Evolutionary conservation across 2,797 vertebrate genomes (phyloP).

Genomic region (Ctenochaetus hawaiiensis): DNA sequence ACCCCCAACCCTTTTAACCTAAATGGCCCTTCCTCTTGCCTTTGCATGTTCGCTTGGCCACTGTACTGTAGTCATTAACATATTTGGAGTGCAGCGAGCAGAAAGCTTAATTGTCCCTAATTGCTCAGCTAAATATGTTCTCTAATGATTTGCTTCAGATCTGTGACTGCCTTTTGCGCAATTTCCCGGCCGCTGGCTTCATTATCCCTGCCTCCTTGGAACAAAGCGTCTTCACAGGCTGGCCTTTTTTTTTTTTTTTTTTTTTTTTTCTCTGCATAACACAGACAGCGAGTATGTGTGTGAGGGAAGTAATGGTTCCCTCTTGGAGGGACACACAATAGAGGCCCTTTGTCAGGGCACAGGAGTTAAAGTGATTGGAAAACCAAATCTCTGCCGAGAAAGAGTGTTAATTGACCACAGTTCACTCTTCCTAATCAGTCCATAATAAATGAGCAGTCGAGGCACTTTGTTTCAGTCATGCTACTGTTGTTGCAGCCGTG

Average conservation of each 20-base stretch:
- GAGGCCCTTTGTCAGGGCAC: conserved; percentile 85
- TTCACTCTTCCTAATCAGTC: conserved; percentile 83
- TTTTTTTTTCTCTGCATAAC: conserved; percentile 71
- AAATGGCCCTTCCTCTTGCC: conserved; percentile 81
- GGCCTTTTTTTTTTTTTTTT: conserved; percentile 16
- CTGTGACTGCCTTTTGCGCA: conserved; percentile 90
- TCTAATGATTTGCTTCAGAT: conserved; percentile 91
- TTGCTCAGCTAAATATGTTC: conserved; percentile 93
- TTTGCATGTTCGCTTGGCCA: conserved; percentile 87
- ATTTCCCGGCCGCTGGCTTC: conserved; percentile 91
- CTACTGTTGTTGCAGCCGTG: conserved; percentile 66
- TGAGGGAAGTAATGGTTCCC: conserved; percentile 80
- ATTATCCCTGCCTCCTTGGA: conserved; percentile 89
- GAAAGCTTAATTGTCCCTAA: conserved; percentile 96
- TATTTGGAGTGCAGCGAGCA: conserved; percentile 92
- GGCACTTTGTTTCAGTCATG: conserved; percentile 73
- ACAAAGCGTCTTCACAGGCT: conserved; percentile 90
- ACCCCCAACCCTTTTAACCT: conserved; percentile 84
- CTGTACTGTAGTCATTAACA: conserved; percentile 89
- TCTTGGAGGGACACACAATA: conserved; percentile 84
- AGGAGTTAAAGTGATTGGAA: conserved; percentile 89
- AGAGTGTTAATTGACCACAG: conserved; percentile 89
- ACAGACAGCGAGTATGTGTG: conserved; percentile 84
- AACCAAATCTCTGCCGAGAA: conserved; percentile 87
- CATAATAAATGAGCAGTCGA: conserved; percentile 79